Evolutionary conservation across 2,888 invertebrate species (phyloP).

Genomic region (Mythimna lalbum): DNA sequence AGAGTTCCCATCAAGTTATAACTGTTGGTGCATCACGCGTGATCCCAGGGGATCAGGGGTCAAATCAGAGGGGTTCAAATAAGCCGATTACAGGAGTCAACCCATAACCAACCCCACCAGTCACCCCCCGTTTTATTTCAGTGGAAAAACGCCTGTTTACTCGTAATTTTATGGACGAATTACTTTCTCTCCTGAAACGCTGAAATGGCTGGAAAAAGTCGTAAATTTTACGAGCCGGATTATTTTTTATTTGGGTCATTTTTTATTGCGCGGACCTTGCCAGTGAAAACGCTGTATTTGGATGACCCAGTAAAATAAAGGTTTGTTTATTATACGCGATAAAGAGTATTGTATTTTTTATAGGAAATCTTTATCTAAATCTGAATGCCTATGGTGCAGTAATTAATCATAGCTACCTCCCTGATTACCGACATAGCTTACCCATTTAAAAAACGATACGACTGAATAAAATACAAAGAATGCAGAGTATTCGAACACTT

Average conservation of each 20-base stretch:
- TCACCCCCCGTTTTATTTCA: slow-evolving; percentile 84
- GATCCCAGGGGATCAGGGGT: slow-evolving; percentile 74
- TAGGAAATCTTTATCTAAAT: slow-evolving; percentile 30
- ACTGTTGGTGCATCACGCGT: slow-evolving; percentile 83
- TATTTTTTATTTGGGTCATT: slow-evolving; percentile 85
- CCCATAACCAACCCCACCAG: slow-evolving; percentile 69
- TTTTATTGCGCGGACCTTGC: slow-evolving; percentile 73
- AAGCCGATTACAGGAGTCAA: slow-evolving; percentile 90
- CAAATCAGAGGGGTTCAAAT: slow-evolving; percentile 80
- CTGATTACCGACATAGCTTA: slow-evolving; percentile 23
- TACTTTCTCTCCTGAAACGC: slow-evolving; percentile 88
- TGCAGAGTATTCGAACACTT: slow-evolving; percentile 79
- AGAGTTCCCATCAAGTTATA: slow-evolving; percentile 88
- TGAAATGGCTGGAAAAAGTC: slow-evolving; percentile 84
- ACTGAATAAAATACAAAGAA: slow-evolving; percentile 68
- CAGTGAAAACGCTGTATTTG: slow-evolving; percentile 59
- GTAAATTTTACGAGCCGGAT: slow-evolving; percentile 85
- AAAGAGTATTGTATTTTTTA: slow-evolving; percentile 34
- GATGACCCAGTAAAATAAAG: slow-evolving; percentile 58
- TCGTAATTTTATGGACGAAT: slow-evolving; percentile 89
- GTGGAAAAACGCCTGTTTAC: slow-evolving; percentile 89
- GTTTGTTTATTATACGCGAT: slow-evolving; percentile 51
- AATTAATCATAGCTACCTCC: slow-evolving; percentile 43
- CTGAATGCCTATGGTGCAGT: slow-evolving; percentile 23
- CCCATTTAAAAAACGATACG: slow-evolving; percentile 42